A percentile compares a stretch with the other conserved stretches of the same genome.
These are phyloP conservation scores for Trogon surrucura DNA, from an alignment of 2,113 vertebrate species.

Conservation along the genomic window DNA sequence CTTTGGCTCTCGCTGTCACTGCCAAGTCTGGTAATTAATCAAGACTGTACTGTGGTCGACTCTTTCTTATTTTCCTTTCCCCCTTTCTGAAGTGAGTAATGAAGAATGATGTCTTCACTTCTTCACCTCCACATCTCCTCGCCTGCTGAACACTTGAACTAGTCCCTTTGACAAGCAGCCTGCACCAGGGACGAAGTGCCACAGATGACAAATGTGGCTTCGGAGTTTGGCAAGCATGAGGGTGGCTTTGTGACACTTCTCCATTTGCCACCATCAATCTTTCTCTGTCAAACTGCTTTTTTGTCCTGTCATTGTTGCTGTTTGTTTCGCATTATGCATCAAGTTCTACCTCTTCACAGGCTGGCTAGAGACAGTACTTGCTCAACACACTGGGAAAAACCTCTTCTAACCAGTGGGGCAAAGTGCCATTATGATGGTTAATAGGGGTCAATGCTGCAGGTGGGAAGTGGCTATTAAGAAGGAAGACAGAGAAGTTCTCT, in stretches of 20 bases:
- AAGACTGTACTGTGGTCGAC: constrained; percentile 45
- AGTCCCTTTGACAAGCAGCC: constrained; percentile 48
- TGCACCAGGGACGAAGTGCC: constrained; percentile 23
- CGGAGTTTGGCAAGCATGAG: constrained; percentile 31
- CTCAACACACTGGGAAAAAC: neutral
- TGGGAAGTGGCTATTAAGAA: constrained; percentile 6
- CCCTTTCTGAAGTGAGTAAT: constrained; percentile 64
- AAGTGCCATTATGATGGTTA: neutral
- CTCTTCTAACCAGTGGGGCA: neutral
- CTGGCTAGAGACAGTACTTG: neutral
- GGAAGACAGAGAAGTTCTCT: neutral
- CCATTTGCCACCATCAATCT: constrained; percentile 63
- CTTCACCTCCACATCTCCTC: constrained; percentile 49
- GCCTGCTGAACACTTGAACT: constrained; percentile 34
- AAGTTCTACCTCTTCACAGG: neutral
- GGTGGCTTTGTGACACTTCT: constrained; percentile 49
- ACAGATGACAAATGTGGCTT: constrained; percentile 68
- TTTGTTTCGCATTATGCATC: neutral
- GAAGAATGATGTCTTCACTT: constrained; percentile 72
- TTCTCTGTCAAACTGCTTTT: constrained; percentile 34
- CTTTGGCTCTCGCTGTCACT: constrained; percentile 52
- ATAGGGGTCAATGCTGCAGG: neutral
- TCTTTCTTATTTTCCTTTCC: constrained; percentile 41
- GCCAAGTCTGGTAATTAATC: constrained; percentile 73
- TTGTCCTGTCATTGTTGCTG: constrained; percentile 6